These are phyloP conservation scores for Sebastiscus albofasciatus DNA, from an alignment of 2,797 vertebrate genomes.

Conservation along the genomic window DNA sequence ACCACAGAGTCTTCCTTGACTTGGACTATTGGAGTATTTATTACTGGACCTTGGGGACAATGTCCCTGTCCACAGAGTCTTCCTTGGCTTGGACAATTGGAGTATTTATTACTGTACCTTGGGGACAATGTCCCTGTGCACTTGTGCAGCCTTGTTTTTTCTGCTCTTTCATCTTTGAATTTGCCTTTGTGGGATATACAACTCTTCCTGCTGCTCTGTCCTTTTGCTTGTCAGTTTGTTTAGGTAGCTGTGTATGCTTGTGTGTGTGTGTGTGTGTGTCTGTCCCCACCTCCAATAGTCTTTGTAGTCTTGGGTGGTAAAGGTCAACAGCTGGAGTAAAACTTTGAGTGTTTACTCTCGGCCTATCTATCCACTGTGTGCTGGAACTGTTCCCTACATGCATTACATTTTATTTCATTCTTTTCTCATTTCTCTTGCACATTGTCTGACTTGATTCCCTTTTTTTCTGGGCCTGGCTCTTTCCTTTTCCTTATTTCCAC, in stretches of 20 bases:
- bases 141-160: background rate
- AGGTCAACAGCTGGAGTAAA: constrained; percentile 1
- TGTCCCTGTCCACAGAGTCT: constrained; percentile 12
- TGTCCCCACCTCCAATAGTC: background rate
- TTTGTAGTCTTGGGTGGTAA: background rate
- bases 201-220: constrained; percentile 30
- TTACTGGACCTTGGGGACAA: constrained; percentile 5
- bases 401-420: background rate
- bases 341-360: background rate
- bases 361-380: background rate
- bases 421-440: background rate
- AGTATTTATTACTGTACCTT: constrained; percentile 23
- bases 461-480: background rate
- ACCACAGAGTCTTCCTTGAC: constrained; percentile 12
- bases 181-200: background rate
- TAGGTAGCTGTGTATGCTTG: constrained; percentile 12
- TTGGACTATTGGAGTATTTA: background rate
- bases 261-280: background rate
- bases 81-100: background rate
- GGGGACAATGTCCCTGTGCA: background rate
- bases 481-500: background rate
- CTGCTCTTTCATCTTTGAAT: constrained; percentile 23
- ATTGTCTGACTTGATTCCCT: background rate
- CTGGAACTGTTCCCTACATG: background rate
- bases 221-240: constrained; percentile 27